Evolutionary conservation across 1,140 invertebrate genomes (phyloP).

Genomic region (Mactra quadrangularis): DNA sequence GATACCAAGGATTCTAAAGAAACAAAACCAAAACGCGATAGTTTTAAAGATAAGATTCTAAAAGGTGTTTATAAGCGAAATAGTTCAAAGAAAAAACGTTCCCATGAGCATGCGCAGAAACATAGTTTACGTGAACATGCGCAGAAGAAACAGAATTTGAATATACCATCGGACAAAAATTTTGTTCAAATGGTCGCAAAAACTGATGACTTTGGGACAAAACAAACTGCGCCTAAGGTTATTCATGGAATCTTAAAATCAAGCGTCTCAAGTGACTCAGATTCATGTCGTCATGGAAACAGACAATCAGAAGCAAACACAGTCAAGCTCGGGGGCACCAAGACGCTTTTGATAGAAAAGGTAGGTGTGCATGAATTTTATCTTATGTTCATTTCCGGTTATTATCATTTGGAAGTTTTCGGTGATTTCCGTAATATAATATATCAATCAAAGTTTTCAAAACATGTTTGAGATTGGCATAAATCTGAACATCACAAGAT

Average conservation of each 20-base stretch:
- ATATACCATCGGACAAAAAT: background rate
- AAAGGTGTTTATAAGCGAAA: constrained; percentile 31
- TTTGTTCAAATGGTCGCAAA: constrained; percentile 30
- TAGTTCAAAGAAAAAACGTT: constrained; percentile 17
- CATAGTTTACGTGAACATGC: background rate
- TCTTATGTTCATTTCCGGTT: too few relatives aligned
- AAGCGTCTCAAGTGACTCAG: constrained; percentile 41
- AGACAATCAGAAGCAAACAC: background rate
- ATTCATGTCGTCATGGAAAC: background rate
- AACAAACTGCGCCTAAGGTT: background rate
- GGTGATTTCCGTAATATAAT: too few relatives aligned
- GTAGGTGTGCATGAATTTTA: too few relatives aligned
- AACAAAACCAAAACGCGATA: background rate
- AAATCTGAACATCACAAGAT: too few relatives aligned
- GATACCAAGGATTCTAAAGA: background rate
- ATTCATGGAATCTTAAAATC: constrained; percentile 35
- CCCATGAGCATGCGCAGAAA: constrained; percentile 6
- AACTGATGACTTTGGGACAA: background rate
- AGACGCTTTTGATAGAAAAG: constrained; percentile 45
- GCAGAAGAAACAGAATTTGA: background rate
- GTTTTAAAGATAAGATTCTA: constrained; percentile 33
- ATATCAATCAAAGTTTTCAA: too few relatives aligned
- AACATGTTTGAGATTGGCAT: too few relatives aligned
- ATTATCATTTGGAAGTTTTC: too few relatives aligned
- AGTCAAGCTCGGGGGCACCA: constrained; percentile 4